Evolutionary conservation across 2,113 vertebrate genomes (phyloP).

Genomic region (Leiothrix lutea): DNA sequence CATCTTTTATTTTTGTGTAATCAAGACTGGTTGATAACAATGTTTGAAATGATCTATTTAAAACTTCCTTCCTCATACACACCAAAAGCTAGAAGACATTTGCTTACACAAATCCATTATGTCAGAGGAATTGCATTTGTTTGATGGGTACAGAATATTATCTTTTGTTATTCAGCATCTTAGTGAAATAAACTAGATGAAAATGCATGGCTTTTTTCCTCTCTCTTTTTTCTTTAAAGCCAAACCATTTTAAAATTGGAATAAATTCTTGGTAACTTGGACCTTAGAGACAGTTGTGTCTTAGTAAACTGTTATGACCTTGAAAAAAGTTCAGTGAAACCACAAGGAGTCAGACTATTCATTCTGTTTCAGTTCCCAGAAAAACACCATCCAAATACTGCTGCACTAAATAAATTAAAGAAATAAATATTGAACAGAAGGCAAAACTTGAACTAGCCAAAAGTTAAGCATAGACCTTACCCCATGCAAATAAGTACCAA

Average conservation of each 20-base stretch:
- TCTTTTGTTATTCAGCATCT: neutral
- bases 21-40: neutral
- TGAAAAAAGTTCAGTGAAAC: conserved; percentile 22
- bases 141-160: neutral
- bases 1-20: neutral
- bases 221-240: neutral
- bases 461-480: neutral
- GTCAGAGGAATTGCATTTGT: neutral
- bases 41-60: neutral
- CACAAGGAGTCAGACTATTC: conserved; percentile 18
- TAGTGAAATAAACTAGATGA: neutral
- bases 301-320: conserved; percentile 13
- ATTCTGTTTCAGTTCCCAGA: neutral
- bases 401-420: conserved; percentile 4
- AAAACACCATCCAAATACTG: neutral
- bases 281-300: neutral
- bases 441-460: neutral
- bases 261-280: neutral
- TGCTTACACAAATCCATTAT: neutral
- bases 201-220: neutral
- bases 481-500: neutral
- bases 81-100: neutral
- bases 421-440: conserved; percentile 3
- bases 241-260: neutral
- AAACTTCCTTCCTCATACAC: neutral